Evolutionary conservation across 92 coral and sea anemone species (phyloP).

Genomic region (Anthopleura xanthogrammica): DNA sequence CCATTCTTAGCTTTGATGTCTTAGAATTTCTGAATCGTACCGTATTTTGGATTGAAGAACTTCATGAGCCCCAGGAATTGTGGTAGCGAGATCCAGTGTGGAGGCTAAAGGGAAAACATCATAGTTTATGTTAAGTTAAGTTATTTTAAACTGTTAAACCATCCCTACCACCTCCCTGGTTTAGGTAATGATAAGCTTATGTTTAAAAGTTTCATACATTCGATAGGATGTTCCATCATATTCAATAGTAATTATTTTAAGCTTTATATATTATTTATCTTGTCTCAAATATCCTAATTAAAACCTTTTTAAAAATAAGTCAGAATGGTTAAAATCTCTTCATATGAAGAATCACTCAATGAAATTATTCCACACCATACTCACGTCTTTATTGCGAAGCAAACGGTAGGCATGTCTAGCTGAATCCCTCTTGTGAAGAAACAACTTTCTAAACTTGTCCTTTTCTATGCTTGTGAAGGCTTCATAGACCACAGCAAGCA

Average conservation of each 20-base stretch:
- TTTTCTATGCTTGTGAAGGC: conserved; percentile 89
- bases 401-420: conserved; percentile 73
- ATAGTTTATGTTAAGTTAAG: no score
- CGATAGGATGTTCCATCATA: no score
- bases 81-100: conserved; percentile 58
- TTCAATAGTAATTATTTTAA: no score
- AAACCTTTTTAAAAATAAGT: no score
- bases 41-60: conserved; percentile 70
- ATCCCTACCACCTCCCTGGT: no score
- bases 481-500: conserved; percentile 93
- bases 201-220: no score
- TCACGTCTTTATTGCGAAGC: conserved; percentile 60
- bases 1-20: neutral
- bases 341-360: neutral
- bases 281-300: no score
- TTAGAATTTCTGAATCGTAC: conserved; percentile 26
- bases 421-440: conserved; percentile 89
- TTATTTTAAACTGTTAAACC: no score
- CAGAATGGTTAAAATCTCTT: no score
- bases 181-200: no score
- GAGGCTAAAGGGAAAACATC: conserved; percentile 51
- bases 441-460: conserved; percentile 79
- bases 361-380: neutral
- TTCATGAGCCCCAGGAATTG: conserved; percentile 65
- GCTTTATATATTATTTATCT: no score